Base-by-base conservation (phyloP, 1,140 invertebrate species). In the Drosophila nebulosa region DNA sequence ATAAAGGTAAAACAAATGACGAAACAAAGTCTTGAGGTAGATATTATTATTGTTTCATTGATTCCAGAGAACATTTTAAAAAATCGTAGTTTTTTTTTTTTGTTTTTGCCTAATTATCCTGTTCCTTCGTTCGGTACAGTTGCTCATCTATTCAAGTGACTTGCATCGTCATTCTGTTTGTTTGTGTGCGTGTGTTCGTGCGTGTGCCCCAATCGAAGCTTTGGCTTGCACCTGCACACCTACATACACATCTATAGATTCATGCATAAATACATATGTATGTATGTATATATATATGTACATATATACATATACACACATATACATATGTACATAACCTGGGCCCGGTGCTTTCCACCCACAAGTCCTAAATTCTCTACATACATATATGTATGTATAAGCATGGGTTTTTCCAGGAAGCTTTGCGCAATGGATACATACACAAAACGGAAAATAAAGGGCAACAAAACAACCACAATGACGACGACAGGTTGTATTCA, bases 401-500 rank as follows among this genome's bases (percentile, higher is more conserved):
- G 72, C 68, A 71, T 71, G 57, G 63, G 71, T 76, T 69, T 64
- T 72, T 63, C 59, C 73, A 75, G 73, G 73, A 75, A 75, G 64
- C 64, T 51, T 61, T 9, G 53, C 55, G 18, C 61, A 46, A 59
- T 3, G 68, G n/a, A 75, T 72, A 76, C 62, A 77, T 30, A 74
- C 61, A 42, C 39, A 42, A 42, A 42, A 42, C 39, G 39, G 14
- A 66, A 69, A 74, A 75, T 75, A 62, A 73, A 65, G 70, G 70
- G 70, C 75, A 73, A 42, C 16, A 55, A 64, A 63, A 75, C 71
- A 56, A 32, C 9, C 30, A 32, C 30, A 32, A 32, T 18, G 55
- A 73, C 71, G 55, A 73, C 71, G 71, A 67, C 74, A 70, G 74
- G 60, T 65, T 75, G 72, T 71, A 74, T 71, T 62, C 64, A 69